Evolutionary conservation across 1,140 invertebrate genomes (phyloP).

Genomic region (Conopomorpha cramerella): DNA sequence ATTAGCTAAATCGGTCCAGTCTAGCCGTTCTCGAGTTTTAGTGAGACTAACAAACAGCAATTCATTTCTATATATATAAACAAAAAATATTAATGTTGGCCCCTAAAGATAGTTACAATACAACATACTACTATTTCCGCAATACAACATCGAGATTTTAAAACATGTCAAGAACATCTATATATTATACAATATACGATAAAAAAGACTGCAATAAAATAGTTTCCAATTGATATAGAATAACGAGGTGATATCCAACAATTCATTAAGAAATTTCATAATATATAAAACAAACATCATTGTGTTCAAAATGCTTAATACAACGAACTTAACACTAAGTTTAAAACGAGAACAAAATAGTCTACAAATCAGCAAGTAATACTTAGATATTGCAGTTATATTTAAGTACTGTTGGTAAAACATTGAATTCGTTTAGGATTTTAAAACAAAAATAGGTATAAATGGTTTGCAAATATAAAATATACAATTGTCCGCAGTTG

Average conservation of each 20-base stretch:
- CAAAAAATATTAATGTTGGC: conserved; percentile 8
- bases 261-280: neutral
- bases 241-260: too few relatives aligned
- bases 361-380: neutral
- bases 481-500: neutral
- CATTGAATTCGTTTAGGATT: neutral
- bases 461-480: neutral
- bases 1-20: too few relatives aligned
- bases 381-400: neutral
- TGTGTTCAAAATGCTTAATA: neutral
- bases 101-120: conserved; percentile 14
- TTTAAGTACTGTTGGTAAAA: neutral
- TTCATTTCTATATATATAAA: neutral
- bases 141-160: conserved; percentile 30
- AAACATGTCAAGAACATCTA: conserved; percentile 13
- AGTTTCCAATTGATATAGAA: neutral
- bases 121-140: conserved; percentile 11
- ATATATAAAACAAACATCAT: neutral
- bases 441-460: neutral
- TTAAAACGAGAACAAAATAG: neutral
- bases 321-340: neutral
- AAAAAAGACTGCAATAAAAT: neutral
- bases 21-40: too few relatives aligned
- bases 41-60: conserved; percentile 4
- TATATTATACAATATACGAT: neutral